A percentile compares a stretch with the other conserved stretches of the same genome.
phyloP scores from a whole-genome alignment of 2,113 vertebrate genomes.

The Panthera uncia region DNA sequence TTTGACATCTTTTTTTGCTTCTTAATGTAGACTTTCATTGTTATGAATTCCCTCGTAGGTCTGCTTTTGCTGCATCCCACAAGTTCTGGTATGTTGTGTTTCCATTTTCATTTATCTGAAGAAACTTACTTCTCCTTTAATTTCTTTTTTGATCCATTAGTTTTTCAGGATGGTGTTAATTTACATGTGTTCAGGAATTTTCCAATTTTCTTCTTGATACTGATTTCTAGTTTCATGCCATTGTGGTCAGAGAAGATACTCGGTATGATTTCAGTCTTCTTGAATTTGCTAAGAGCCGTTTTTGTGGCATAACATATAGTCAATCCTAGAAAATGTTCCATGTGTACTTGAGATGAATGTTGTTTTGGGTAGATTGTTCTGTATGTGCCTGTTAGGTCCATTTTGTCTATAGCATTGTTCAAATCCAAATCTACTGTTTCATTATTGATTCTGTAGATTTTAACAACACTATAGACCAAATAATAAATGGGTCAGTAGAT shows the following conservation, averaged over 20 bases:
- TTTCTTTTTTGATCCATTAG: background rate
- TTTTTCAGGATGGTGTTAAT: background rate
- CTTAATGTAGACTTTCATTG: too few relatives aligned
- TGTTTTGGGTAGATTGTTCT: background rate
- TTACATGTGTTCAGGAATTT: background rate
- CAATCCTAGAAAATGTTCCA: background rate
- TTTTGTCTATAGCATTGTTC: background rate
- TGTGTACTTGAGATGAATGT: background rate
- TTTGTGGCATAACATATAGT: background rate
- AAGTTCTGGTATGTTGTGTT: background rate
- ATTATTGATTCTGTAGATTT: background rate
- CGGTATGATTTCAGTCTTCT: background rate
- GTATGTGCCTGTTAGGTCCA: background rate
- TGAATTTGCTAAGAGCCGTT: background rate
- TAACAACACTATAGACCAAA: background rate
- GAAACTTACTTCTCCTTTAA: background rate
- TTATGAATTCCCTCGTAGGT: background rate
- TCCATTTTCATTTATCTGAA: background rate
- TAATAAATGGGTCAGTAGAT: background rate
- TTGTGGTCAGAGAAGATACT: background rate
- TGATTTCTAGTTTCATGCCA: background rate
- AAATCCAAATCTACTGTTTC: background rate
- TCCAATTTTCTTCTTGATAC: background rate
- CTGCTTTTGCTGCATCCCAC: background rate
- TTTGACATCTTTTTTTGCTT: background rate